phyloP scores from a whole-genome alignment of 2,113 vertebrate species.

The Neolamprologus longior region DNA sequence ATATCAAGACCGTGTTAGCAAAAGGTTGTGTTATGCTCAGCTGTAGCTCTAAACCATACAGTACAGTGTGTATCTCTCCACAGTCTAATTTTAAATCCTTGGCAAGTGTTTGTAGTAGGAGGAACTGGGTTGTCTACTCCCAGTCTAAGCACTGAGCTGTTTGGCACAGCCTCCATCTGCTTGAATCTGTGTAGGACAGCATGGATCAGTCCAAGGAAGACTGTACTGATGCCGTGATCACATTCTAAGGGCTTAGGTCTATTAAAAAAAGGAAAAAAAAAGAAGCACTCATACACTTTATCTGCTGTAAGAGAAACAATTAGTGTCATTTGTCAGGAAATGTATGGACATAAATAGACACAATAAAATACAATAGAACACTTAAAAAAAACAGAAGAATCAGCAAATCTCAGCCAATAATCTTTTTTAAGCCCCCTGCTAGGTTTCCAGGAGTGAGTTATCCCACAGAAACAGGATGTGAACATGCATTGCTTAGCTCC shows the following conservation, averaged over 20 bases:
- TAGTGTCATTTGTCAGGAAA: background rate
- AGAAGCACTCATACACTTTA: background rate
- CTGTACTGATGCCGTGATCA: conserved; percentile 28
- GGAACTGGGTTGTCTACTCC: conserved; percentile 36
- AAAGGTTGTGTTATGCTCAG: conserved; percentile 25
- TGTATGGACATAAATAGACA: background rate
- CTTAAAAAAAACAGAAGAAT: background rate
- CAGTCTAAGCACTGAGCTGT: conserved; percentile 33
- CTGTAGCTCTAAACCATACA: conserved; percentile 31
- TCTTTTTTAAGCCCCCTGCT: background rate
- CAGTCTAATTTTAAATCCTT: conserved; percentile 53
- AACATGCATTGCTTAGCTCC: conserved; percentile 22
- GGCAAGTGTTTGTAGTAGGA: conserved; percentile 39
- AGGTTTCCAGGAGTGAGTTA: background rate
- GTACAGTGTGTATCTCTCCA: conserved; percentile 47
- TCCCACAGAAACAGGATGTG: conserved; percentile 10
- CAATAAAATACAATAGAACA: background rate
- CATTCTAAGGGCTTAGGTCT: conserved; percentile 14
- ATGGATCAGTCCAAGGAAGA: conserved; percentile 46
- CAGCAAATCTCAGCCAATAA: background rate
- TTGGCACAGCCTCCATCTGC: conserved; percentile 44
- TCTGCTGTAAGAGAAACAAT: background rate
- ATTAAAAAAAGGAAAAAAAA: background rate
- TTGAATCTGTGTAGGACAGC: conserved; percentile 39
- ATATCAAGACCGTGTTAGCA: conserved; percentile 10